Conservation (phyloP, 1,140 invertebrate species). For the Anadara kagoshimensis region DNA sequence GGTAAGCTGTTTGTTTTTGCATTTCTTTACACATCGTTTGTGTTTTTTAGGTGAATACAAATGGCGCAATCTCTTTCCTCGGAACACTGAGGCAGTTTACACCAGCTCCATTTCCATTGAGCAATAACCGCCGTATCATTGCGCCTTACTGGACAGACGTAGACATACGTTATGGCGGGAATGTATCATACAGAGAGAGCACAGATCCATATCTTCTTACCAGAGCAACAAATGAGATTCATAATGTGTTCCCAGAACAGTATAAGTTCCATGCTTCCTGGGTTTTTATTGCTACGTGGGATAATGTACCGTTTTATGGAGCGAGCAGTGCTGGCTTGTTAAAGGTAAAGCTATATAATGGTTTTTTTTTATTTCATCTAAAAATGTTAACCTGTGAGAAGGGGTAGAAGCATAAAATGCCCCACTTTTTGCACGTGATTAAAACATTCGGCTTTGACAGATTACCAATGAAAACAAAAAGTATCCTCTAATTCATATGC, state of each 20-base stretch:
- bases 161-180: slow-evolving; percentile 44
- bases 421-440: too few species aligned
- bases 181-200: slow-evolving; percentile 50
- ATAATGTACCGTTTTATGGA: slow-evolving; percentile 55
- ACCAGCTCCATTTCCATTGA: slow-evolving; percentile 51
- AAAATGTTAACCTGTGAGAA: too few species aligned
- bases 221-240: slow-evolving; percentile 44
- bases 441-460: too few species aligned
- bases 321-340: neutral
- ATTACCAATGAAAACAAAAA: too few species aligned
- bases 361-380: too few species aligned
- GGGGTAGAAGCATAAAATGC: too few species aligned
- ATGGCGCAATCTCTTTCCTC: slow-evolving; percentile 59
- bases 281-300: slow-evolving; percentile 61
- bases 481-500: too few species aligned
- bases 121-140: slow-evolving; percentile 41
- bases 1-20: too few species aligned
- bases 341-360: too few species aligned
- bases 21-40: too few species aligned
- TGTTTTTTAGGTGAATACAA: slow-evolving; percentile 64
- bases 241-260: slow-evolving; percentile 35
- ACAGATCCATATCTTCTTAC: slow-evolving; percentile 24
- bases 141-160: slow-evolving; percentile 61
- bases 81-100: slow-evolving; percentile 43
- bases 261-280: slow-evolving; percentile 50